Percentiles rank a stretch among this genome's conserved stretches.
Evolutionary conservation across 2,113 vertebrate species (phyloP).

Genomic region (Prolemur simus): DNA sequence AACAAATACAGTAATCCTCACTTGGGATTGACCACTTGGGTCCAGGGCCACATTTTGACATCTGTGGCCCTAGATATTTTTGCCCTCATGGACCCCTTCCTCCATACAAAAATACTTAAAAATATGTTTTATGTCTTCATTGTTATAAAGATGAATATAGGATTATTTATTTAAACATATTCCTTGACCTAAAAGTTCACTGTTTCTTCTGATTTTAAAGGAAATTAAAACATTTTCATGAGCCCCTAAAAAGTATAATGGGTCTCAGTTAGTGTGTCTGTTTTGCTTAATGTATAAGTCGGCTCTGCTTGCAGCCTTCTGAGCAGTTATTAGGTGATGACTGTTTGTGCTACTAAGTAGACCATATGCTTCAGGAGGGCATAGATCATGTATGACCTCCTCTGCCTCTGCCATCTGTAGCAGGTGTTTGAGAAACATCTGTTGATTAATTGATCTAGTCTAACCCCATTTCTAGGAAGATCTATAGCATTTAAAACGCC

Average conservation of each 20-base stretch:
- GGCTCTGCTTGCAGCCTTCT: background rate
- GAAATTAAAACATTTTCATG: background rate
- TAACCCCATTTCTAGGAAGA: background rate
- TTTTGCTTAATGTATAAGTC: background rate
- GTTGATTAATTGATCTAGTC: background rate
- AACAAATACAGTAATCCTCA: background rate
- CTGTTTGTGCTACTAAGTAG: background rate
- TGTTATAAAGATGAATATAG: background rate
- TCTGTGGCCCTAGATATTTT: background rate
- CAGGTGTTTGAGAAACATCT: constrained; percentile 16
- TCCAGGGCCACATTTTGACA: background rate
- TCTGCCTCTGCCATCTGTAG: background rate
- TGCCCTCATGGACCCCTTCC: background rate
- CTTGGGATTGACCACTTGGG: background rate
- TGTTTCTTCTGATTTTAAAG: constrained; percentile 18
- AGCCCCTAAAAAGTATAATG: background rate
- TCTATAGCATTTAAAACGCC: background rate
- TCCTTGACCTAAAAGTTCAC: background rate
- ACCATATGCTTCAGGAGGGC: background rate
- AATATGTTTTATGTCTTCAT: background rate
- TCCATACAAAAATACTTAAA: constrained; percentile 2
- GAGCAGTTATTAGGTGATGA: background rate
- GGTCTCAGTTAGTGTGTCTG: background rate
- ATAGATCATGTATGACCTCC: background rate
- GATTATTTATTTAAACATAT: background rate